Evolutionary conservation across 2,888 invertebrate species (phyloP).

Genomic region (Amorpha juglandis): DNA sequence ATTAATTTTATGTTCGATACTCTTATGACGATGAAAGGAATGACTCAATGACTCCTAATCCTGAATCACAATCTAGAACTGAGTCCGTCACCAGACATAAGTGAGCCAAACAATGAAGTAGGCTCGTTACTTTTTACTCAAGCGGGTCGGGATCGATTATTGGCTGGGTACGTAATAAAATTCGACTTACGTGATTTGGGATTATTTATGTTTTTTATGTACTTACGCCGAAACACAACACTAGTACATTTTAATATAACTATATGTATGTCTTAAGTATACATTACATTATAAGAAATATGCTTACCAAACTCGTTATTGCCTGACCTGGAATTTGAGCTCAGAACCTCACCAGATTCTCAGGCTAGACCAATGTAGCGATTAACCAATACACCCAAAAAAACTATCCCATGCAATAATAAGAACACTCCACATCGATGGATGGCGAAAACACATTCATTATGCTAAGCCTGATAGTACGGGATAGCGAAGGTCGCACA

Average conservation of each 20-base stretch:
- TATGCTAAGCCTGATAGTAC: background rate
- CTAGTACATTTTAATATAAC: background rate
- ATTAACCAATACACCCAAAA: no score
- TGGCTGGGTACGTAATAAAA: conserved; percentile 19
- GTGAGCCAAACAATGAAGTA: conserved; percentile 10
- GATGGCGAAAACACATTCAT: conserved; percentile 2
- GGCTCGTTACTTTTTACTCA: conserved; percentile 12
- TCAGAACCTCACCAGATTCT: no score
- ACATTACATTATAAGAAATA: no score
- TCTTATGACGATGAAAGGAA: background rate
- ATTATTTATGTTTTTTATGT: background rate
- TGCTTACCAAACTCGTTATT: no score
- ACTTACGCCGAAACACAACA: background rate
- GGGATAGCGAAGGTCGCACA: background rate
- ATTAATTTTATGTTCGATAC: no score
- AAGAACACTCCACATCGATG: background rate
- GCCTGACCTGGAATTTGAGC: no score
- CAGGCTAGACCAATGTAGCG: no score
- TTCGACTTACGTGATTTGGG: conserved; percentile 1
- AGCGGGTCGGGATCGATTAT: conserved; percentile 11
- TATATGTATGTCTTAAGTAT: no score
- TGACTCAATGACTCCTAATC: no score
- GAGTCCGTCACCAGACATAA: background rate
- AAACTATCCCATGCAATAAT: no score
- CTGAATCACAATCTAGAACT: background rate